Base-by-base conservation (phyloP, 2,113 vertebrate species). In the Megatriorchis doriae region DNA sequence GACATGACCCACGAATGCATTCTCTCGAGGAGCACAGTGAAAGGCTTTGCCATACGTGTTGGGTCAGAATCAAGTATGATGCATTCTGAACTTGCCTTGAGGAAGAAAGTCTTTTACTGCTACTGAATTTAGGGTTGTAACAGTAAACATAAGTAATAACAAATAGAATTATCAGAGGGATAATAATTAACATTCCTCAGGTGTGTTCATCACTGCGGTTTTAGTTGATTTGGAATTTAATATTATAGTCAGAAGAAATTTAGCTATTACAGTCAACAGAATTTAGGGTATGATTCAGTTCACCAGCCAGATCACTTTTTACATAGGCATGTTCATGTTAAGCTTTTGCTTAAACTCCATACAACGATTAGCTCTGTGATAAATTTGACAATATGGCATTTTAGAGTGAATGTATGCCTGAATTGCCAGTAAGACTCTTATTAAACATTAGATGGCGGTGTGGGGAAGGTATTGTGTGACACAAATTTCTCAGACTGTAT, bases 401-500 rank as follows among this genome's bases (percentile, higher is more conserved):
- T 71, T 5, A 65, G 43, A 38, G 52, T 7, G 10, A 25, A 62
- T 7, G 16, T 9, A 27, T n/a, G 45, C 31, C 34, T 31, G 40
- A 34, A 38, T 3, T 25, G 11, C 0, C 6, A 38, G 91, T 25
- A 77, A 59, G 65, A 65, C 70, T 78, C 65, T 16, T 31, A 15
- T 5, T 59, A 63, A 81, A 74, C 96, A 65, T 90, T 89, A 96
- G 96, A 29, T 96, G 95, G 93, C 90, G 0, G 47, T 95, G 72
- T 94, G 95, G 90, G 78, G 92, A 96, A 95, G 75, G 67, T 21
- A 68, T 42, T 59, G 73, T 43, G 45, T 56, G 81, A 67, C 67
- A 48, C 5, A 8, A 8, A 62, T 48, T 55, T 53, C 73, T 75
- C 79, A 13, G 63, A 3, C 56, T 26, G 7, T 10, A 20, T 29